Evolutionary conservation across 2,113 vertebrate genomes (phyloP), one percentile per base, ranked within the genome.

Genomic region (Microtus pennsylvanicus): DNA sequence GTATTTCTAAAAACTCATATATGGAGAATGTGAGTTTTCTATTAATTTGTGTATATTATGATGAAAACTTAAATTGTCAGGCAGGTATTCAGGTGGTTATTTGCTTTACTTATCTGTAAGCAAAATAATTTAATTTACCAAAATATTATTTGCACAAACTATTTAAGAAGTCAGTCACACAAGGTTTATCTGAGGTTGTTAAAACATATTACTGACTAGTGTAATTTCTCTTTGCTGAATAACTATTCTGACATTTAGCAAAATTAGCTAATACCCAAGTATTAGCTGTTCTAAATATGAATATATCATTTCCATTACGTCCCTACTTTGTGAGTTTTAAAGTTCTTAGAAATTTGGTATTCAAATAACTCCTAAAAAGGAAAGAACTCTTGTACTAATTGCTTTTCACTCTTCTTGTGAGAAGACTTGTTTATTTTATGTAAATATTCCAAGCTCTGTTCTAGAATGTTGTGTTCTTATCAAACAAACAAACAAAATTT

Each of bases 81-180:
- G 42, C 55, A 89, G 26, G 8, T 94, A 89, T 97, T 93, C 33
- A 55, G 33, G 61, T 94, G 22, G 1, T 83, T 93, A 58, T 91
- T 90, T 96, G 75, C 78, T 96, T 95, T 96, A 93, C n/a, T 97
- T 96, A 47, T 35, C 3, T 93, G 70, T 65, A 95, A 95, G 75
- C 91, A 93, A 97, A 97, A 90, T 96, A 85, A 89, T 95, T 97
- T 63, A 96, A 28, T 90, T 96, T 97, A 92, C 55, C 83, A 92
- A 93, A 96, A 81, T 96, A n/a, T 96, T 95, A 94, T 95, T 97
- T 96, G 86, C 50, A 80, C 69, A 97, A 85, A 96, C 91, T 70
- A 96, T 95, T 96, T 96, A 98, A 93, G 82, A 97, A 96, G 89
- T 96, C 87, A 86, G n/a, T 95, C 97, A 93, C n/a, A 95, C 75